Evolutionary conservation across 2,113 vertebrate species (phyloP), one percentile per base, ranked within the genome.

Genomic region (Ictalurus furcatus): DNA sequence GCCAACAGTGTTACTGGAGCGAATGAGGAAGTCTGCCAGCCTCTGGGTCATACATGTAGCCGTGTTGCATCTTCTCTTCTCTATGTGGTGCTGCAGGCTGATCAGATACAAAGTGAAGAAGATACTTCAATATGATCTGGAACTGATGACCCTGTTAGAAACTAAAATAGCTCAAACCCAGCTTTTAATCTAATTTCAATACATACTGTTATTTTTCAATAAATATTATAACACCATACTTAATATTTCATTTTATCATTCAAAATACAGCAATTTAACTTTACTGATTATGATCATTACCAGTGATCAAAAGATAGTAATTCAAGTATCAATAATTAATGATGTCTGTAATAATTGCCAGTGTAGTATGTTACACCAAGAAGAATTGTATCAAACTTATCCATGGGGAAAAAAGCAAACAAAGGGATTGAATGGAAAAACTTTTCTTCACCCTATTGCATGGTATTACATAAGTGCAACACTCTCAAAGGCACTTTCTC

Each of bases 41-140:
- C 97, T 96, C 83, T 99, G 98, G 0, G 96, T 98, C 83, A 97
- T 96, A 0, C 97, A 99, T 0, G 97, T 98, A 34, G 97, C 97
- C 0, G 97, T 97, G 94, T 97, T 97, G 92, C 97, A 98, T 85
- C 93, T 98, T 89, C 96, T 91, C 92, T 98, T 99, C 90, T 97
- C 94, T 90, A 97, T 86, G 13, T 95, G 96, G 87, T 86, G 88
- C 74, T 86, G 88, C 2, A 96, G 96, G 28, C 97, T 97, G 90
- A 12, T 58, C 23, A 52, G 37, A 11, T 25, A 83, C 14, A 56
- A 13, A 73, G 12, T 16, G 28, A 52, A 63, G 28, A 83, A 17
- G 16, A n/a, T 9, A 19, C 25, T 80, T n/a, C 5, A 58, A 34
- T 6, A 58, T 30, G 11, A 54, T 56, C 6, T 37, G 52, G 28